These are phyloP conservation scores for Andinoacara biseriatus DNA, from an alignment of 2,113 vertebrate species.

Conservation along the genomic window DNA sequence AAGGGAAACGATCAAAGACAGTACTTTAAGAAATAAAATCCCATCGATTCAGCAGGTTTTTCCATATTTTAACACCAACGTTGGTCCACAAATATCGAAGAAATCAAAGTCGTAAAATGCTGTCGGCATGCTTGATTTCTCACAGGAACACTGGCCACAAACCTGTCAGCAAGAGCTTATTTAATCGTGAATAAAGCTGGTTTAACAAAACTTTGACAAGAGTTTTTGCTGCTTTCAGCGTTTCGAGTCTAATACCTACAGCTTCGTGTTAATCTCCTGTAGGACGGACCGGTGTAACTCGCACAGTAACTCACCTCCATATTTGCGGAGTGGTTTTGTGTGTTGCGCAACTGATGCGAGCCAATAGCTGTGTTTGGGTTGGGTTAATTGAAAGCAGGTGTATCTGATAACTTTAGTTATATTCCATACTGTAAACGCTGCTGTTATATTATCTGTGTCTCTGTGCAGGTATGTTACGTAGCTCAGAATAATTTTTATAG, in stretches of 20 bases:
- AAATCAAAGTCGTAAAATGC: too few relatives aligned
- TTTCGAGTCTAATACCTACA: not conserved
- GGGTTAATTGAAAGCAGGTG: not conserved
- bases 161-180: not conserved
- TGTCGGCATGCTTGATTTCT: not conserved
- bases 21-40: too few relatives aligned
- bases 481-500: too few relatives aligned
- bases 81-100: too few relatives aligned
- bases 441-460: too few relatives aligned
- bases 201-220: fast-evolving
- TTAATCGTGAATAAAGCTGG: not conserved
- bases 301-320: not conserved
- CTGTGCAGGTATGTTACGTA: too few relatives aligned
- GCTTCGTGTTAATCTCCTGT: not conserved
- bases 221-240: fast-evolving
- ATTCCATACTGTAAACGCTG: too few relatives aligned
- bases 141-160: not conserved
- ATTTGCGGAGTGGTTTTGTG: not conserved
- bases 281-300: not conserved
- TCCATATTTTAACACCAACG: too few relatives aligned
- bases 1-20: too few relatives aligned
- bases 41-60: too few relatives aligned
- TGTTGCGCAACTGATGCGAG: fast-evolving
- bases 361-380: not conserved
- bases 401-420: too few relatives aligned